phyloP scores from a whole-genome alignment of 2,888 invertebrate species.

The Byasa hedistus region DNA sequence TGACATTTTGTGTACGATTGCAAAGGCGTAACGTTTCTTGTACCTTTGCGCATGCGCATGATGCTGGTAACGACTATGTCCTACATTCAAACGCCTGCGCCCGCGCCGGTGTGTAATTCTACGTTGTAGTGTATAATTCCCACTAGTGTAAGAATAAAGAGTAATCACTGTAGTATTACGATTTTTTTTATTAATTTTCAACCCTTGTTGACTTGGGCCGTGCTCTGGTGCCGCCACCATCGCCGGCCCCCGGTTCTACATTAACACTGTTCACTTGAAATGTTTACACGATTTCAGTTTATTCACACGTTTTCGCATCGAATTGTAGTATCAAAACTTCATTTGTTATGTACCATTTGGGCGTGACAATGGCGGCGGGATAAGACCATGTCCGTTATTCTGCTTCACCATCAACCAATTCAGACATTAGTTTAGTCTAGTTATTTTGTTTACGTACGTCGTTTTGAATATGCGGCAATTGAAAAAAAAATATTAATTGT shows the following conservation, averaged over 20 bases:
- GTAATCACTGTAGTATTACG: slow-evolving; percentile 58
- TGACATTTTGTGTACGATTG: too few relatives aligned
- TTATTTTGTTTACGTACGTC: slow-evolving; percentile 36
- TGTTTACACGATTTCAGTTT: slow-evolving; percentile 10
- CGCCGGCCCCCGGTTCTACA: background rate
- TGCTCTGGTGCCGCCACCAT: background rate
- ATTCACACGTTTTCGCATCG: slow-evolving; percentile 18
- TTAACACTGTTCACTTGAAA: slow-evolving; percentile 4
- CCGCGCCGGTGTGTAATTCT: slow-evolving; percentile 59
- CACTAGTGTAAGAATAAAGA: slow-evolving; percentile 66
- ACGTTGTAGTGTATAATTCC: slow-evolving; percentile 72
- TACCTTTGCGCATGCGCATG: slow-evolving; percentile 8
- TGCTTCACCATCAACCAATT: background rate
- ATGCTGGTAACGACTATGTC: slow-evolving; percentile 2
- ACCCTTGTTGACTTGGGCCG: slow-evolving; percentile 35
- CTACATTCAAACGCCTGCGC: slow-evolving; percentile 27
- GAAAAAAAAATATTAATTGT: slow-evolving; percentile 38
- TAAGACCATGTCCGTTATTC: background rate
- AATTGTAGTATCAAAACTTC: slow-evolving; percentile 22
- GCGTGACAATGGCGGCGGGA: slow-evolving; percentile 9
- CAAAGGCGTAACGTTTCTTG: background rate
- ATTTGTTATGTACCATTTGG: slow-evolving; percentile 12
- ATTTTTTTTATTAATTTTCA: slow-evolving; percentile 51
- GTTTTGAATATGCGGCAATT: slow-evolving; percentile 40
- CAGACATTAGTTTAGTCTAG: slow-evolving; percentile 1